phyloP scores from a whole-genome alignment of 2,113 vertebrate species.

The Platanista minor region DNA sequence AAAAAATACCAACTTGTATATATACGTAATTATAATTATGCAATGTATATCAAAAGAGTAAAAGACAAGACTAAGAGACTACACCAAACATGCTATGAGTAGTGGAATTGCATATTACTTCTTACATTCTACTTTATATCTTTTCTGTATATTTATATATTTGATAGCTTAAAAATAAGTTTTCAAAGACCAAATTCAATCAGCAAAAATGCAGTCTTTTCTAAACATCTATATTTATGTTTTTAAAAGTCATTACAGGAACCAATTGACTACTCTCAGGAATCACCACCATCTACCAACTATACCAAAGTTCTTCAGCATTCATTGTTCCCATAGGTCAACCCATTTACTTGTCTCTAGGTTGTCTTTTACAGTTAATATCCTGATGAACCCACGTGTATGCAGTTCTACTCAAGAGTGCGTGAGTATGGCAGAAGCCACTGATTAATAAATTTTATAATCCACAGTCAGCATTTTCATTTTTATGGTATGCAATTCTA shows the following conservation, averaged over 20 bases:
- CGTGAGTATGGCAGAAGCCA: not conserved
- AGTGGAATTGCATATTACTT: not conserved
- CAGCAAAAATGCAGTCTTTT: not conserved
- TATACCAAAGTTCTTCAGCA: not conserved
- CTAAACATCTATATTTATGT: not conserved
- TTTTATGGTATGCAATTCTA: not conserved
- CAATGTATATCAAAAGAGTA: not conserved
- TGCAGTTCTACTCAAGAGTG: not conserved
- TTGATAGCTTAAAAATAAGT: not conserved
- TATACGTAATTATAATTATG: not conserved
- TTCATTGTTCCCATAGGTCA: not conserved
- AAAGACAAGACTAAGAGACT: not conserved
- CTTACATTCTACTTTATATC: not conserved
- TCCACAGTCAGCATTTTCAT: not conserved
- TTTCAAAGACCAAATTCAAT: slow-evolving; percentile 10
- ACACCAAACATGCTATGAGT: not conserved
- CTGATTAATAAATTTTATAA: not conserved
- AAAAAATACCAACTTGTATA: not conserved
- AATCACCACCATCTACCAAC: not conserved
- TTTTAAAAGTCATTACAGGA: not conserved
- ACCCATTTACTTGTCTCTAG: not conserved
- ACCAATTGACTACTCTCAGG: not conserved
- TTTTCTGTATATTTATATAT: not conserved
- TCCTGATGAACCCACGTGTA: not conserved
- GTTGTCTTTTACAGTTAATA: not conserved